These are phyloP conservation scores for Ametastegia equiseti DNA, from an alignment of 2,888 invertebrate species.

Conservation along the genomic window DNA sequence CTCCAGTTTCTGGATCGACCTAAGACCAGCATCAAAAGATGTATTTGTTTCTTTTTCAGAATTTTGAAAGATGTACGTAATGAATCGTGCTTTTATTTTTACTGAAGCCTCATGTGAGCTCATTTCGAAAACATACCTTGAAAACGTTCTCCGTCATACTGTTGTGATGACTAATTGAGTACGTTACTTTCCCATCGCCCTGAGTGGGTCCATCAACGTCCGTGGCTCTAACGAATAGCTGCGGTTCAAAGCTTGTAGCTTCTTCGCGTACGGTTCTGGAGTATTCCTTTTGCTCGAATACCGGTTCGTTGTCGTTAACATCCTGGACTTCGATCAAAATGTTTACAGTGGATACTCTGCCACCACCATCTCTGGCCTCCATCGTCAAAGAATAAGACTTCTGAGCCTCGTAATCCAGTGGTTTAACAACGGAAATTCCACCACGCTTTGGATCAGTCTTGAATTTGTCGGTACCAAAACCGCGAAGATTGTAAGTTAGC, in stretches of 20 bases:
- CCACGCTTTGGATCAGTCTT: conserved; percentile 83
- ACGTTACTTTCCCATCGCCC: conserved; percentile 83
- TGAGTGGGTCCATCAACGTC: conserved; percentile 87
- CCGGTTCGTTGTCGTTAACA: conserved; percentile 87
- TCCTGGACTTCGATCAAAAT: conserved; percentile 85
- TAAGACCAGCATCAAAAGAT: conserved; percentile 71
- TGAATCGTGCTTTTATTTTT: conserved; percentile 19
- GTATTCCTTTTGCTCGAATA: conserved; percentile 85
- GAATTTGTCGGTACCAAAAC: conserved; percentile 89
- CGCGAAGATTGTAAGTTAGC: conserved; percentile 85
- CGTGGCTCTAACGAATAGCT: conserved; percentile 86
- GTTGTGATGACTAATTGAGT: conserved; percentile 83
- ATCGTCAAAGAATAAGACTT: conserved; percentile 88
- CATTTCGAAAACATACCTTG: conserved; percentile 59
- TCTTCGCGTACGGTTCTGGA: conserved; percentile 87
- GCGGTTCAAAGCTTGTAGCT: conserved; percentile 87
- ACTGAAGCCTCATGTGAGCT: background rate
- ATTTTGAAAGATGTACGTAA: background rate
- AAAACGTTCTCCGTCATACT: conserved; percentile 80
- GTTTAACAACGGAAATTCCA: conserved; percentile 81
- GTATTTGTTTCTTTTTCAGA: no score
- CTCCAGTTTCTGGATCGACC: conserved; percentile 85
- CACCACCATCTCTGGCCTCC: conserved; percentile 90
- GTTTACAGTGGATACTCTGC: conserved; percentile 84
- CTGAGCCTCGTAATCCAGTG: conserved; percentile 88